These are phyloP conservation scores for Ormyrus thymus DNA, from an alignment of 2,888 invertebrate genomes.

Conservation along the genomic window DNA sequence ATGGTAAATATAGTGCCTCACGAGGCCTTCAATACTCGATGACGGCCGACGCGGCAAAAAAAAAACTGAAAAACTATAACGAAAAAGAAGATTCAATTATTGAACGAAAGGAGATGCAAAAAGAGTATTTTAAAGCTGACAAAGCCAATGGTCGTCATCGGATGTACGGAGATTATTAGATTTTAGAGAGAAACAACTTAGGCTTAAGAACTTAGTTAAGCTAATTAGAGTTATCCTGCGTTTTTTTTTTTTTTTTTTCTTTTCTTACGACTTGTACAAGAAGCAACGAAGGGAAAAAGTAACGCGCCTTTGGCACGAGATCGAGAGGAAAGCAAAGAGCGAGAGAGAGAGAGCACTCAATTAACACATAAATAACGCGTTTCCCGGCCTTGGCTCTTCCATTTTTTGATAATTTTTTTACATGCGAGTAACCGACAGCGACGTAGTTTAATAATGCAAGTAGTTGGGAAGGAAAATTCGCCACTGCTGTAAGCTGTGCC, in stretches of 20 bases:
- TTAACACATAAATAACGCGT: constrained; percentile 17
- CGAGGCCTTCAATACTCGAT: constrained; percentile 72
- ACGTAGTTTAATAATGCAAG: constrained; percentile 39
- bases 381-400: constrained; percentile 50
- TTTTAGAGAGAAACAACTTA: constrained; percentile 56
- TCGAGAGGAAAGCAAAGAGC: neutral
- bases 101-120: constrained; percentile 8
- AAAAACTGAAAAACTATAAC: constrained; percentile 6
- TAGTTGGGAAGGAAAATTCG: neutral
- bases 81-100: constrained; percentile 3
- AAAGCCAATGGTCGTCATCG: constrained; percentile 52
- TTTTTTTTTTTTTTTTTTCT: constrained; percentile 52
- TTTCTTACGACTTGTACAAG: constrained; percentile 19
- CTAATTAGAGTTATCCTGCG: constrained; percentile 50
- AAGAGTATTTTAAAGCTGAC: constrained; percentile 42
- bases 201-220: constrained; percentile 48
- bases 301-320: constrained; percentile 10
- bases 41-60: constrained; percentile 59
- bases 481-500: constrained; percentile 48
- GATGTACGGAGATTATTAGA: constrained; percentile 72
- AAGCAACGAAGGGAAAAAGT: neutral
- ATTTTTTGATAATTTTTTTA: constrained; percentile 39
- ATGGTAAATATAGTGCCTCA: constrained; percentile 72
- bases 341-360: constrained; percentile 41
- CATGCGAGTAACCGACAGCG: neutral